Evolutionary conservation across 2,797 vertebrate species (phyloP).

Genomic region (Spinus pinus): DNA sequence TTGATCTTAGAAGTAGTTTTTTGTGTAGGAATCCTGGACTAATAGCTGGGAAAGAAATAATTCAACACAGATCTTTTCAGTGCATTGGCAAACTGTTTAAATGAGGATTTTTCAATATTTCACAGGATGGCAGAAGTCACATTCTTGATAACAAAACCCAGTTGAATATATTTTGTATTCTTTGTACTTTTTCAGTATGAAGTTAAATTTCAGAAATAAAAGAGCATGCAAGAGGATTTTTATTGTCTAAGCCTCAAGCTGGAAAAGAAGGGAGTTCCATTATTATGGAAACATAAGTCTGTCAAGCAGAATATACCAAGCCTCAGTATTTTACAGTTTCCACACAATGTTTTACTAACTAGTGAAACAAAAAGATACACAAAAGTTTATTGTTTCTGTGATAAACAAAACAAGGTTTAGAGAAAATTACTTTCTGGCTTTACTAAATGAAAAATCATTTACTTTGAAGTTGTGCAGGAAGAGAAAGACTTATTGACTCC

Average conservation of each 20-base stretch:
- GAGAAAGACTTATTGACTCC: neutral
- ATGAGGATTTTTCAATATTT: neutral
- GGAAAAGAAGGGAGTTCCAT: neutral
- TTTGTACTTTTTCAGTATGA: neutral
- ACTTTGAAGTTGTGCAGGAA: neutral
- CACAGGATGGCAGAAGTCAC: neutral
- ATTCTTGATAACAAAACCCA: neutral
- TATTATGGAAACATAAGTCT: neutral
- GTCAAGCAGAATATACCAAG: neutral
- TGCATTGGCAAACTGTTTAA: neutral
- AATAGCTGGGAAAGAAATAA: neutral
- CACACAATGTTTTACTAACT: neutral
- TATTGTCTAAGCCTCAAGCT: neutral
- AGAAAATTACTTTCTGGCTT: neutral
- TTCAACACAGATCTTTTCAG: neutral
- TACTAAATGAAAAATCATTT: neutral
- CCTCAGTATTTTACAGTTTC: neutral
- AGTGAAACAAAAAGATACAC: neutral
- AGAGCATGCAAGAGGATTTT: accelerated
- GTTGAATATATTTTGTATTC: neutral
- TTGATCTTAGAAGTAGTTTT: neutral
- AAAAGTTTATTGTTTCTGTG: neutral
- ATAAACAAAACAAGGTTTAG: neutral
- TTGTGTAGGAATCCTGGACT: neutral
- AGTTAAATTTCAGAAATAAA: neutral